Percentiles rank a stretch among this genome's conserved stretches.
Evolutionary conservation across 2,113 vertebrate genomes (phyloP).

Genomic region (Larimichthys polyactis): DNA sequence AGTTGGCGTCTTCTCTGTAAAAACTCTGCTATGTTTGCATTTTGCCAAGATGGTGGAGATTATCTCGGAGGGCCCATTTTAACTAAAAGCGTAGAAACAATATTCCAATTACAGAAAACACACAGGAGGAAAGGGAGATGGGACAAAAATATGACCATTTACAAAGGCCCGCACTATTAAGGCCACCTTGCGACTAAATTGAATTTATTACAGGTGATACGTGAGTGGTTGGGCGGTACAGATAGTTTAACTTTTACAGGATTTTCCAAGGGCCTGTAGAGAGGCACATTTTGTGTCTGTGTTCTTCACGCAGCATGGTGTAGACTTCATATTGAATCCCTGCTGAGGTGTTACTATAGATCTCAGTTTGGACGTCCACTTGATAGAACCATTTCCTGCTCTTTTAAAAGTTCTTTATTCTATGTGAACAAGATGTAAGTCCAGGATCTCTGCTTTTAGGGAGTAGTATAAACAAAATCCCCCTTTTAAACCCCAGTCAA

Average conservation of each 20-base stretch:
- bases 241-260: slow-evolving; percentile 50
- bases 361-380: slow-evolving; percentile 48
- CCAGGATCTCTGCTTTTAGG: slow-evolving; percentile 23
- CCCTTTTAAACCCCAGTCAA: slow-evolving; percentile 14
- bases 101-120: slow-evolving; percentile 73
- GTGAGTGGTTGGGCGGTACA: slow-evolving; percentile 30
- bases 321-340: slow-evolving; percentile 43
- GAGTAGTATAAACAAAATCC: slow-evolving; percentile 44
- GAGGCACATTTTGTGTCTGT: slow-evolving; percentile 46
- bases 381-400: slow-evolving; percentile 52
- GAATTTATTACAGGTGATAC: slow-evolving; percentile 39
- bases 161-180: slow-evolving; percentile 56
- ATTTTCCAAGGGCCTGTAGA: slow-evolving; percentile 20
- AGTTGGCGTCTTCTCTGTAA: slow-evolving; percentile 55
- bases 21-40: slow-evolving; percentile 68
- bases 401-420: slow-evolving; percentile 44
- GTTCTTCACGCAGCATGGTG: slow-evolving; percentile 46
- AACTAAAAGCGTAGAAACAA: slow-evolving; percentile 64
- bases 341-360: slow-evolving; percentile 58
- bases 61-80: slow-evolving; percentile 61
- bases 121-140: slow-evolving; percentile 23
- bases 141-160: slow-evolving; percentile 41
- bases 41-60: slow-evolving; percentile 77
- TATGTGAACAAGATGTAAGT: slow-evolving; percentile 36
- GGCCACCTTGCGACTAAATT: slow-evolving; percentile 58